Evolutionary conservation across 2,113 vertebrate genomes (phyloP).

Genomic region (Verasper variegatus): DNA sequence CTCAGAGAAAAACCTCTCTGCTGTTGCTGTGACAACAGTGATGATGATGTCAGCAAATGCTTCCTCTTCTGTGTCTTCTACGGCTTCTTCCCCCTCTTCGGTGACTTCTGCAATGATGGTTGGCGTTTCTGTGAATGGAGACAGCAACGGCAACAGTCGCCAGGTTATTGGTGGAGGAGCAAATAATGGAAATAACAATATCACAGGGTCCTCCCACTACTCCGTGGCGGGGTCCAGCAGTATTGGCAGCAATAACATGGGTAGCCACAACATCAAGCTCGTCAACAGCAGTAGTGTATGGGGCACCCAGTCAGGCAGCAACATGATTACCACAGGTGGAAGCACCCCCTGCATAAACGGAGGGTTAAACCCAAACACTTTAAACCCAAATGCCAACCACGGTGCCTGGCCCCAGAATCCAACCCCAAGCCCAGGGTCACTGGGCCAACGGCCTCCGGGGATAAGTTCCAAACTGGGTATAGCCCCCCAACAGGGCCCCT

Average conservation of each 20-base stretch:
- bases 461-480: constrained; percentile 88
- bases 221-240: constrained; percentile 66
- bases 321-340: constrained; percentile 54
- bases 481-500: constrained; percentile 62
- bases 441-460: constrained; percentile 89
- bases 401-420: constrained; percentile 90
- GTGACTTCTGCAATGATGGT: constrained; percentile 75
- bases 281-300: constrained; percentile 66
- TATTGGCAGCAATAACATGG: constrained; percentile 92
- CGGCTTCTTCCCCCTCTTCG: constrained; percentile 60
- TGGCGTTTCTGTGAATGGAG: constrained; percentile 81
- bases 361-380: constrained; percentile 95
- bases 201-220: constrained; percentile 63
- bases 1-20: constrained; percentile 90
- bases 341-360: constrained; percentile 88
- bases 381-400: constrained; percentile 95
- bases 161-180: constrained; percentile 68
- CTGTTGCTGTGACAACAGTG: constrained; percentile 86
- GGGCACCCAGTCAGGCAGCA: constrained; percentile 69
- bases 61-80: constrained; percentile 72
- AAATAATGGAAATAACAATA: constrained; percentile 70
- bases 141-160: constrained; percentile 87
- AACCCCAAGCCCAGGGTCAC: constrained; percentile 80
- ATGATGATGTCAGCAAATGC: constrained; percentile 83
- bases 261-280: constrained; percentile 81